These are phyloP conservation scores for Meda fulgida DNA, from an alignment of 2,797 vertebrate species.

Conservation along the genomic window DNA sequence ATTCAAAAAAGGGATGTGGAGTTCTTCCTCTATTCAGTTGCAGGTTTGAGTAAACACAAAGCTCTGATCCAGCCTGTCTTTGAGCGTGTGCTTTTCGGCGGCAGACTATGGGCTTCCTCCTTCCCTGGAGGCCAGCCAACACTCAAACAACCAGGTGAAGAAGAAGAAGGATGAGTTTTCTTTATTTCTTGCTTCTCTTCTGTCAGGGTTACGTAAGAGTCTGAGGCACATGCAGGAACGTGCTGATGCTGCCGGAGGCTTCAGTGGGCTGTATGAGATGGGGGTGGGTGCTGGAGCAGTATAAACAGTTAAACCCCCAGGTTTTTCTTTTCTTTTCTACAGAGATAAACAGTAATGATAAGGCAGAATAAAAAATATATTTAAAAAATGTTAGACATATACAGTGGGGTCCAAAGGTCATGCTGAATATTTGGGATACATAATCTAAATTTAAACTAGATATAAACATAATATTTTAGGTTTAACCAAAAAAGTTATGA, in stretches of 20 bases:
- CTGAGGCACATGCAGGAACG: constrained; percentile 13
- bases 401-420: not conserved
- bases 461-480: not conserved
- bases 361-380: not conserved
- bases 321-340: not conserved
- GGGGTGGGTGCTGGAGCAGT: constrained; percentile 18
- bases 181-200: constrained; percentile 34
- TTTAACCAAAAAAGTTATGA: not conserved
- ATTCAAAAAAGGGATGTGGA: not conserved
- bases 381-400: not conserved
- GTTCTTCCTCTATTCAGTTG: not conserved
- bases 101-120: constrained; percentile 67
- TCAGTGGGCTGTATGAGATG: constrained; percentile 4
- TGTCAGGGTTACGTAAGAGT: constrained; percentile 43
- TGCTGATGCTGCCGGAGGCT: constrained; percentile 31
- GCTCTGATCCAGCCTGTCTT: not conserved
- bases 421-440: not conserved
- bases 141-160: constrained; percentile 69
- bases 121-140: constrained; percentile 66
- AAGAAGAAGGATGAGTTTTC: constrained; percentile 58
- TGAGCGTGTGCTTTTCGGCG: not conserved
- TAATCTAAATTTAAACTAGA: not conserved
- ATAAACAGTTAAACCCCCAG: not conserved
- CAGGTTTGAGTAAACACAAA: constrained; percentile 18
- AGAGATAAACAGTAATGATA: constrained; percentile 9